Base-by-base conservation (phyloP, 2,113 vertebrate species). In the Butorides virescens region DNA sequence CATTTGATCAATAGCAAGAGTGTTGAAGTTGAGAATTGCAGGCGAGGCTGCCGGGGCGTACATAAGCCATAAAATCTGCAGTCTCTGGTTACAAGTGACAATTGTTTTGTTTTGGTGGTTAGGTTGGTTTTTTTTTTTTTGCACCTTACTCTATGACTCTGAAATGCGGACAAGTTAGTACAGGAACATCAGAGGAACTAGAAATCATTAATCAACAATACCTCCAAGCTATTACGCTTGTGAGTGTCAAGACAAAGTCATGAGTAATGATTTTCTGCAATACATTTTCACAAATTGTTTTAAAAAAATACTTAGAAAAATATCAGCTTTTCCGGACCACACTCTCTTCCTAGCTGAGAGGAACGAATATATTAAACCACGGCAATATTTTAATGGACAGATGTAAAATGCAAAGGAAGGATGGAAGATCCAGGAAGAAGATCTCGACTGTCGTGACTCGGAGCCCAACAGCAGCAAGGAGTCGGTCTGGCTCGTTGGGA, bases 171-270 rank as follows among this genome's bases (percentile, higher is more conserved):
- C 96, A 95, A 90, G 96, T 97, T 80, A 50, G 32, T 80, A 95
- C 95, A 96, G 88, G 95, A 96, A 86, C 88, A 96, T 94, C 90
- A 96, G 93, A 96, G 78, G 67, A 94, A 76, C 39, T 52, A 96
- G 82, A 90, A 95, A 86, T 94, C 95, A 93, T 96, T 96, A 94
- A 96, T 97, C 96, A 96, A 93, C 88, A 83, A 55, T 67, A 96
- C 92, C 95, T 95, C 36, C 90, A 79, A 97, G 96, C 90, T 88
- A 90, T 91, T 87, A 87, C 46, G 56, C 89, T 92, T 74, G 39
- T 79, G 93, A 93, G 81, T 96, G 95, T 94, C 92, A 96, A 92
- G 92, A 62, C 36, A 87, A 90, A 94, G 87, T 79, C 18, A 88
- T 90, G 88, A 97, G 75, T 94, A 97, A 96, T 94, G 95, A 90